Evolutionary conservation across 2,888 invertebrate species (phyloP).

Genomic region (Elysia crispata): DNA sequence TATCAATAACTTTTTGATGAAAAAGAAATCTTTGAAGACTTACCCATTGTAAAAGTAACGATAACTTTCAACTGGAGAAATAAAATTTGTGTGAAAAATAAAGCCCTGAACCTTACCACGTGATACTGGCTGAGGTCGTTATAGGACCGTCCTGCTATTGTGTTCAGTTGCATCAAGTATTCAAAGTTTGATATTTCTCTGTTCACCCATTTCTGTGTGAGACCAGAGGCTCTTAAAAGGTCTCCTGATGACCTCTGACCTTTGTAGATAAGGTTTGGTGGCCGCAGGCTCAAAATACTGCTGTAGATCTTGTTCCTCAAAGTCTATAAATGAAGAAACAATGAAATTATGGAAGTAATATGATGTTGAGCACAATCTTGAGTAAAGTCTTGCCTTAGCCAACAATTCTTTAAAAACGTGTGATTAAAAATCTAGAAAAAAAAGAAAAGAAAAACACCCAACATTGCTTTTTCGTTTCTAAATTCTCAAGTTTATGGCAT

Average conservation of each 20-base stretch:
- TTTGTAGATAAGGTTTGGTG: conserved; percentile 82
- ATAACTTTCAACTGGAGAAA: not conserved
- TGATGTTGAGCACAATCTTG: too few relatives aligned
- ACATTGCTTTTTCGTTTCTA: too few relatives aligned
- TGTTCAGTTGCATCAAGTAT: conserved; percentile 79
- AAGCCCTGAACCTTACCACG: conserved; percentile 73
- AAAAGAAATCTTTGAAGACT: not conserved
- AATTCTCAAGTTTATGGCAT: too few relatives aligned
- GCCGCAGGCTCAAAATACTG: conserved; percentile 81
- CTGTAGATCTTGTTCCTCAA: conserved; percentile 82
- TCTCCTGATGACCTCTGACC: conserved; percentile 82
- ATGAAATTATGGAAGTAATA: too few relatives aligned
- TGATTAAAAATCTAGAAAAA: too few relatives aligned
- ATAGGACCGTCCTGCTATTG: conserved; percentile 79
- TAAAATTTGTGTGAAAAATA: not conserved
- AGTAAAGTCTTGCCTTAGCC: too few relatives aligned
- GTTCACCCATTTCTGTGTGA: conserved; percentile 82
- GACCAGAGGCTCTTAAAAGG: conserved; percentile 81
- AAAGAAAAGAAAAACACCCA: too few relatives aligned
- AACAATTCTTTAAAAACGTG: too few relatives aligned
- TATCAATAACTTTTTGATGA: too few relatives aligned
- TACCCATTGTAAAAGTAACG: not conserved
- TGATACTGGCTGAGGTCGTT: conserved; percentile 80
- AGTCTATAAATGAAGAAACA: conserved; percentile 54
- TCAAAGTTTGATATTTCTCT: conserved; percentile 79